These are phyloP conservation scores for Hyperoplus lanceolatus DNA, from an alignment of 2,797 vertebrate genomes.

Conservation along the genomic window DNA sequence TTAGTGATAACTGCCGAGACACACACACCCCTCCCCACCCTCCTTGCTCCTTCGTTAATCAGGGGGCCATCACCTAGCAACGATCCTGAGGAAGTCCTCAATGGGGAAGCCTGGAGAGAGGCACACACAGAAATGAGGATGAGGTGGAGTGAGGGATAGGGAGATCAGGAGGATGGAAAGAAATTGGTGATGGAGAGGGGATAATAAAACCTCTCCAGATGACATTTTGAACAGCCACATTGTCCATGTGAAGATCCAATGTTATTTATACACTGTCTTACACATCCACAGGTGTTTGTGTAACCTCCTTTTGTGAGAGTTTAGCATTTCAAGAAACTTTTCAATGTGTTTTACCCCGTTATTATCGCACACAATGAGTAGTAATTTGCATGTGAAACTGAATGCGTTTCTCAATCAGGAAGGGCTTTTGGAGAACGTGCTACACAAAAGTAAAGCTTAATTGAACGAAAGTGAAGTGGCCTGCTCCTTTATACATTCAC, in stretches of 20 bases:
- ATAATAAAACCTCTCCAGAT: conserved; percentile 74
- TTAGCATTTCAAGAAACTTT: conserved; percentile 48
- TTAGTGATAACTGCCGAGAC: conserved; percentile 94
- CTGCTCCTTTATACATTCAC: conserved; percentile 67
- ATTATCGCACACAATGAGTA: conserved; percentile 29
- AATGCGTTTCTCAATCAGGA: conserved; percentile 52
- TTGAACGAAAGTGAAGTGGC: conserved; percentile 44
- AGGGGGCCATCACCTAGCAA: conserved; percentile 96
- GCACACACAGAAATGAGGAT: conserved; percentile 71
- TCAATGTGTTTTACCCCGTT: background rate
- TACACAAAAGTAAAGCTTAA: conserved; percentile 46
- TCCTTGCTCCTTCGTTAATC: conserved; percentile 84
- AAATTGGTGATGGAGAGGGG: conserved; percentile 66
- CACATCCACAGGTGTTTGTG: conserved; percentile 62
- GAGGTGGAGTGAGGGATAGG: conserved; percentile 61
- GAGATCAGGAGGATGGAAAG: conserved; percentile 51
- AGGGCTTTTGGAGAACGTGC: conserved; percentile 50
- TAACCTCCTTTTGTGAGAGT: background rate
- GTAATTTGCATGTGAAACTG: conserved; percentile 37
- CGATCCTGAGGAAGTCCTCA: conserved; percentile 85
- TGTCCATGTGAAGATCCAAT: conserved; percentile 17
- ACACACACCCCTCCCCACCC: conserved; percentile 39
- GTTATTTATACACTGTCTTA: conserved; percentile 41
- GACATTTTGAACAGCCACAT: conserved; percentile 49
- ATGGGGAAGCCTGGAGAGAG: conserved; percentile 86